Conservation (phyloP, 30 jellyfish, hydroid and myxozoan species). For the Clytia hemisphaerica region DNA sequence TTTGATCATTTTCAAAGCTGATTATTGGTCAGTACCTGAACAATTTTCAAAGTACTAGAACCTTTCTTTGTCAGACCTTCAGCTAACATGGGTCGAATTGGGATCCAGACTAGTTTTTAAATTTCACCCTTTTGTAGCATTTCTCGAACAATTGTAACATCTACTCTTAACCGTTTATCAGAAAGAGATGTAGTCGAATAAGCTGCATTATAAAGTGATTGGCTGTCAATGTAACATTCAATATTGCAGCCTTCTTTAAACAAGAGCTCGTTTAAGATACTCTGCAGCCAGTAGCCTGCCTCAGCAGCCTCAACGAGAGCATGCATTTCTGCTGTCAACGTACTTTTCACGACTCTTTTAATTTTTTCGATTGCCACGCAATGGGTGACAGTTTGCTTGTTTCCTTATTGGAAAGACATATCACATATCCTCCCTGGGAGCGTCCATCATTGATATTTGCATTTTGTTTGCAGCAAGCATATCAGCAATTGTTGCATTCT, state of each 20-base stretch:
- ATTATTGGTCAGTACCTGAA: too few species aligned
- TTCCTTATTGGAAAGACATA: neutral
- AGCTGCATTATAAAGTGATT: neutral
- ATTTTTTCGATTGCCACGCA: neutral
- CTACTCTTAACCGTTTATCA: constrained; percentile 5
- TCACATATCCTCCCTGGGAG: neutral
- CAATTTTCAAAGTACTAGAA: too few species aligned
- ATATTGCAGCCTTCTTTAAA: neutral
- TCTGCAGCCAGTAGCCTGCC: neutral
- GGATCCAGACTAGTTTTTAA: constrained; percentile 24
- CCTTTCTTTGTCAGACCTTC: constrained; percentile 25
- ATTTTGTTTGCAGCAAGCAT: constrained; percentile 21
- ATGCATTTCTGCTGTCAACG: neutral
- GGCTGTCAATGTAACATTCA: too few species aligned
- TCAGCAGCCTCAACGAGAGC: neutral
- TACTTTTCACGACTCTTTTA: neutral
- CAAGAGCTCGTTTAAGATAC: neutral
- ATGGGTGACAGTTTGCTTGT: neutral
- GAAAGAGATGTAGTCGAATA: neutral
- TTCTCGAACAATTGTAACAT: neutral
- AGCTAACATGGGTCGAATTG: constrained; percentile 10
- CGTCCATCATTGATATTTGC: neutral
- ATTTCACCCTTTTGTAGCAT: constrained; percentile 9
- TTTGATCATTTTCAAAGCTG: too few species aligned
- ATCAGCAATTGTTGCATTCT: constrained; percentile 6